Evolutionary conservation across 2,113 vertebrate species (phyloP).

Genomic region (Pseudorasbora parva): DNA sequence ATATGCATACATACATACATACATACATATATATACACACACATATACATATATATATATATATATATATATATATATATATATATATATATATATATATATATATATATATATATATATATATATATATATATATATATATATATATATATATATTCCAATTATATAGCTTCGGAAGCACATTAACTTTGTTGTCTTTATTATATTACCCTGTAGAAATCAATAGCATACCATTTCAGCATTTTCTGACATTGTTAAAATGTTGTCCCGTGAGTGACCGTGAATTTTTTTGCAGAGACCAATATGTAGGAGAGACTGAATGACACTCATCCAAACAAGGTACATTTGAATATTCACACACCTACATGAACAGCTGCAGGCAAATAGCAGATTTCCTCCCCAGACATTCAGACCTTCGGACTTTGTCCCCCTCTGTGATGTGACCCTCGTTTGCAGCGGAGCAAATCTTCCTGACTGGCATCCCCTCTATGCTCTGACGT

Average conservation of each 20-base stretch:
- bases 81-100: too few relatives aligned
- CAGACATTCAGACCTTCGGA: constrained; percentile 37
- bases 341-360: constrained; percentile 29
- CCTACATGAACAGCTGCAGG: constrained; percentile 35
- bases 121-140: too few relatives aligned
- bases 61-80: too few relatives aligned
- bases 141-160: background rate
- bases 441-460: constrained; percentile 54
- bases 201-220: background rate
- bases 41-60: too few relatives aligned
- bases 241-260: background rate
- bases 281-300: background rate
- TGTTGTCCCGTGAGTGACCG: background rate
- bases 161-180: background rate
- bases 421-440: constrained; percentile 2
- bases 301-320: background rate
- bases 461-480: constrained; percentile 54
- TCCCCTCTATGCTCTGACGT: constrained; percentile 47
- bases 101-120: too few relatives aligned
- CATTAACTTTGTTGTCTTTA: background rate
- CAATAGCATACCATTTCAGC: background rate
- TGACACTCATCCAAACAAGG: constrained; percentile 31
- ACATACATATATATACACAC: too few relatives aligned
- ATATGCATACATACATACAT: too few relatives aligned
- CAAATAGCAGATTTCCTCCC: constrained; percentile 41